Conservation (phyloP, 2,113 vertebrate genomes). For the Syngnathus scovelli region DNA sequence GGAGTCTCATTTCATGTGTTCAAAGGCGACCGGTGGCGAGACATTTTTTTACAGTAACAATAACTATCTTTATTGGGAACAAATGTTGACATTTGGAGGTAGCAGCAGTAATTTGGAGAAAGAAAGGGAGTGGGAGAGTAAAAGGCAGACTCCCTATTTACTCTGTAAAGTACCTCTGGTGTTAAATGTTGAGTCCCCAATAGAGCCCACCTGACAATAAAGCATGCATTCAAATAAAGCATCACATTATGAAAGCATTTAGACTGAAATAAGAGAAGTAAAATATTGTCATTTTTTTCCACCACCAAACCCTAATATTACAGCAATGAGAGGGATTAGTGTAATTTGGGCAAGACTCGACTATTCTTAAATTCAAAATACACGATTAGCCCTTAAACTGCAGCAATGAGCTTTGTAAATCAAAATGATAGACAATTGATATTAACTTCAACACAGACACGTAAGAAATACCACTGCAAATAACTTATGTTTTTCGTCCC, state of each 20-base stretch:
- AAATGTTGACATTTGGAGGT: slow-evolving; percentile 86
- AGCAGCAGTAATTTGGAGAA: slow-evolving; percentile 52
- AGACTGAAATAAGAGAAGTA: slow-evolving; percentile 15
- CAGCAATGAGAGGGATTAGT: neutral
- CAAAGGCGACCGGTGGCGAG: slow-evolving; percentile 71
- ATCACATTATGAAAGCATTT: slow-evolving; percentile 67
- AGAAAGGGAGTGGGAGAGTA: slow-evolving; percentile 35
- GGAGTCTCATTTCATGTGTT: slow-evolving; percentile 73
- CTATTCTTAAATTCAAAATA: slow-evolving; percentile 60
- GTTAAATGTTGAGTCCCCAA: slow-evolving; percentile 60
- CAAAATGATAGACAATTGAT: neutral
- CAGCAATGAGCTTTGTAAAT: slow-evolving; percentile 35
- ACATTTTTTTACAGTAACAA: slow-evolving; percentile 76
- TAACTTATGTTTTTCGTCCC: neutral
- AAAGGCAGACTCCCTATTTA: slow-evolving; percentile 33
- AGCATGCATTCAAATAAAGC: slow-evolving; percentile 77
- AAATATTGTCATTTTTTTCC: neutral
- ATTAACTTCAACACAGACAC: neutral
- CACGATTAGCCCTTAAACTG: slow-evolving; percentile 59
- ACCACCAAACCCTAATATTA: neutral
- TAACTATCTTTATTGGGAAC: slow-evolving; percentile 83
- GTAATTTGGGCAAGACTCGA: slow-evolving; percentile 57
- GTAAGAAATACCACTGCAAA: slow-evolving; percentile 5
- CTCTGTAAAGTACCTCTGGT: slow-evolving; percentile 67
- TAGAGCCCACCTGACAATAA: slow-evolving; percentile 83